Evolutionary conservation across 2,888 invertebrate species (phyloP).

Genomic region (Ichneumoninae sp.): DNA sequence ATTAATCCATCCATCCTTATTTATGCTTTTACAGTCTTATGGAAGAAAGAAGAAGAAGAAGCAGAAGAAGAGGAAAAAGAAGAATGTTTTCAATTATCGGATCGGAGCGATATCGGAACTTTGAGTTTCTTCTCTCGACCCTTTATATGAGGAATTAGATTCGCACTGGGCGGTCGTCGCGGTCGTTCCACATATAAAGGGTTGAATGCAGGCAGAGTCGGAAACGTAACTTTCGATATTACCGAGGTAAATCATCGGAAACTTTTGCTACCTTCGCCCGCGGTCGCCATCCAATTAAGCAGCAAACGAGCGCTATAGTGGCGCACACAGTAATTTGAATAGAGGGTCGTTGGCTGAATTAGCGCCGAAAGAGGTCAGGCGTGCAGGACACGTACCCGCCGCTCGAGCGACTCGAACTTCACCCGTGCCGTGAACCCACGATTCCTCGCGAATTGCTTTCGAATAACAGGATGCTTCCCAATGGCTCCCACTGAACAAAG

Average conservation of each 20-base stretch:
- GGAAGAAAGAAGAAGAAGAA: not conserved
- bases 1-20: conserved; percentile 13
- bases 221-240: not conserved
- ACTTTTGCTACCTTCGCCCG: not conserved
- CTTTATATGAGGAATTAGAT: not conserved
- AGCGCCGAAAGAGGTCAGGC: not conserved
- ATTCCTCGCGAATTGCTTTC: not conserved
- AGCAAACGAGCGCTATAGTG: not conserved
- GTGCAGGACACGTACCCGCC: not conserved
- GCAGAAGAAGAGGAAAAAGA: not conserved
- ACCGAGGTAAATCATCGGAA: conserved; percentile 7
- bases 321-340: not conserved
- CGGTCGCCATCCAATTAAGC: not conserved
- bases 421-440: not conserved
- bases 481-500: not conserved
- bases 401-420: not conserved
- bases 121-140: not conserved
- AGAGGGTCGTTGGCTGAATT: not conserved
- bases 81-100: not conserved
- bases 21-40: not conserved
- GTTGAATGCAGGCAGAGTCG: not conserved
- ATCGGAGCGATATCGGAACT: not conserved
- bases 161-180: not conserved
- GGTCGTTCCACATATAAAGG: not conserved
- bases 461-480: not conserved